Conservation (phyloP, 2,888 invertebrate genomes). For the Geotrupes spiniger region DNA sequence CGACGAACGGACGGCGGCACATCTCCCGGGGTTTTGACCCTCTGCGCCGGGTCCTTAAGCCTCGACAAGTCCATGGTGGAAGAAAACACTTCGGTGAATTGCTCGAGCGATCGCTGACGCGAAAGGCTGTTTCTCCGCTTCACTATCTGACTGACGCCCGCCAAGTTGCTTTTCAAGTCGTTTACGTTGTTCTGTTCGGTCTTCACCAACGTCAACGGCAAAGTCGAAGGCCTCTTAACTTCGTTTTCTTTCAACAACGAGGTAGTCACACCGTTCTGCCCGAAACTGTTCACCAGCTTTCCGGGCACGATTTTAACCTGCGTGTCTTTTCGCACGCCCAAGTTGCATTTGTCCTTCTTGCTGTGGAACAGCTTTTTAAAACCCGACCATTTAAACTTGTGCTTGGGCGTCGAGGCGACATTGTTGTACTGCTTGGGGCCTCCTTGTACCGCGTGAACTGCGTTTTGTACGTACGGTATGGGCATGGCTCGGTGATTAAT, state of each 20-base stretch:
- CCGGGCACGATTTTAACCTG: conserved; percentile 52
- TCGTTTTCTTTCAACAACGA: conserved; percentile 44
- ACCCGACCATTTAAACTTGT: conserved; percentile 53
- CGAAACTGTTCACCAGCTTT: conserved; percentile 53
- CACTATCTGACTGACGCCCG: conserved; percentile 47
- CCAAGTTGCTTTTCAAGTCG: conserved; percentile 30
- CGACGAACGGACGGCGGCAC: conserved; percentile 74
- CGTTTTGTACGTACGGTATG: conserved; percentile 72
- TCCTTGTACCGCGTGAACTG: conserved; percentile 54
- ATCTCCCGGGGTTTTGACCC: conserved; percentile 81
- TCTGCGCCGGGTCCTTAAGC: conserved; percentile 70
- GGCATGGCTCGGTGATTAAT: conserved; percentile 55
- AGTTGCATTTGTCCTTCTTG: conserved; percentile 30
- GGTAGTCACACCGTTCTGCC: conserved; percentile 53
- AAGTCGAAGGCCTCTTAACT: conserved; percentile 49
- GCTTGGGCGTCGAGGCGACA: conserved; percentile 34
- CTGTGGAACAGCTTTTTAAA: conserved; percentile 51
- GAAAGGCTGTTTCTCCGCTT: conserved; percentile 48
- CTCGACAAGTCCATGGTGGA: conserved; percentile 64
- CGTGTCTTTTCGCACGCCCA: conserved; percentile 23
- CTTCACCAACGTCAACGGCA: conserved; percentile 46
- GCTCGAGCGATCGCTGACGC: conserved; percentile 70
- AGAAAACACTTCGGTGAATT: conserved; percentile 73
- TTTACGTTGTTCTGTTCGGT: conserved; percentile 30
- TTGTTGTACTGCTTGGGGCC: conserved; percentile 48